Evolutionary conservation across 2,113 vertebrate species (phyloP), one percentile per base, ranked within the genome.

Genomic region (Clarias macrocephalus): DNA sequence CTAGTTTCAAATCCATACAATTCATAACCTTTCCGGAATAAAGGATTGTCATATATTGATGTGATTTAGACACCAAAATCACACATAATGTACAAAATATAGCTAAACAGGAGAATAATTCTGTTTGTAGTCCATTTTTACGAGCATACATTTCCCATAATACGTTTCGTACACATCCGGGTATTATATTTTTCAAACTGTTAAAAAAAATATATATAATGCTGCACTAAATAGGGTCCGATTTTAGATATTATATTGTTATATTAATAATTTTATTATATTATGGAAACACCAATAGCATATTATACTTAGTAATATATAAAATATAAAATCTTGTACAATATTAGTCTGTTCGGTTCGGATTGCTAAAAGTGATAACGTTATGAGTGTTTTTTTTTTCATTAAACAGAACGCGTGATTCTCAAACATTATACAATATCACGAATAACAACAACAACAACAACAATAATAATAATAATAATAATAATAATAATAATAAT

Each of bases 21-120:
- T 30, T 80, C 12, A 30, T 4, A 57, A 80, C n/a, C 10, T 11
- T 11, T 59, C 28, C 11, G 1, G 1, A 5, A 21, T 59, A 7
- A 60, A 13, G 10, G 1, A 21, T 60, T 28, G 30, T 59, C 15
- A 30, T 57, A 3, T 30, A 59, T 5, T 7, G 28, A 57, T 30
- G 7, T 30, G 3, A 16, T 1, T 57, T 57, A 57, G 0, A 5
- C 15, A 30, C n/a, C 11, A 57, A 19, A 80, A 57, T 21, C 25
- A 2, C n/a, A 19, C 3, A 28, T 5, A 54, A 6, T 33, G 4
- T 12, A 1, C 7, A 1, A 60, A 60, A 60, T 80, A 37, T 7
- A 37, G 12, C 30, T 13, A 10, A 1, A 21, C 37, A 7, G 0
- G 13, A 1, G 2, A 2, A 0, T 16, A 37, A 33, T 13, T 33